phyloP scores from a whole-genome alignment of 2,113 vertebrate species.

The Mesitornis unicolor region DNA sequence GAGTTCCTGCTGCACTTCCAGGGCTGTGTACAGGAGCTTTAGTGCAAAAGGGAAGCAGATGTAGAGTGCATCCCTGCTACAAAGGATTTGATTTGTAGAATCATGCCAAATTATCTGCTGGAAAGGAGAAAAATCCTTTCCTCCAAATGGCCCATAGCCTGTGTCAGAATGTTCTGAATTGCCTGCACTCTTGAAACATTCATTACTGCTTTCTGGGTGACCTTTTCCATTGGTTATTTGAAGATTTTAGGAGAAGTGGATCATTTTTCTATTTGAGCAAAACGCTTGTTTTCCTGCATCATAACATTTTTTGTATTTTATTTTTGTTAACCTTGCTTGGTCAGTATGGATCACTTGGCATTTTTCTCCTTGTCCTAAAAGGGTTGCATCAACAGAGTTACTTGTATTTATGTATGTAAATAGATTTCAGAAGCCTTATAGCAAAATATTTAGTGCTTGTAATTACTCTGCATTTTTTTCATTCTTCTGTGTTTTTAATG shows the following conservation, averaged over 20 bases:
- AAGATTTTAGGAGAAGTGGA: slow-evolving; percentile 21
- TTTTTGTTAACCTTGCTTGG: slow-evolving; percentile 23
- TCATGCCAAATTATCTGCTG: neutral
- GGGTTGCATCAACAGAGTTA: slow-evolving; percentile 72
- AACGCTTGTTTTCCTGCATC: slow-evolving; percentile 58
- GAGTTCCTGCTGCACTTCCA: neutral
- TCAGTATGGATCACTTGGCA: slow-evolving; percentile 50
- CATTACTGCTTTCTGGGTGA: slow-evolving; percentile 34
- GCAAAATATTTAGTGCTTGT: slow-evolving; percentile 78
- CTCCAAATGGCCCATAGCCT: slow-evolving; percentile 1
- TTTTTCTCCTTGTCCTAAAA: slow-evolving; percentile 53
- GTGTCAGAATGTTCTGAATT: neutral
- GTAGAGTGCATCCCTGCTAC: neutral
- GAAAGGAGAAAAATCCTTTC: slow-evolving; percentile 38
- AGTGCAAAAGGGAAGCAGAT: neutral
- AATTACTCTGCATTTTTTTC: slow-evolving; percentile 69
- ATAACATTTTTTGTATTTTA: neutral
- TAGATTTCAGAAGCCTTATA: slow-evolving; percentile 76
- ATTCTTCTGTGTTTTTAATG: slow-evolving; percentile 72
- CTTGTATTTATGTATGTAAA: slow-evolving; percentile 87
- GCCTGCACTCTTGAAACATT: slow-evolving; percentile 56
- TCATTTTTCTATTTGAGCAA: slow-evolving; percentile 42
- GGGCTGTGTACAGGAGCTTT: neutral
- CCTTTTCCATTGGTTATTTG: slow-evolving; percentile 15
- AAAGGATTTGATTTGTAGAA: neutral